Percentiles rank a stretch among this genome's conserved stretches.
phyloP scores from a whole-genome alignment of 2,113 vertebrate species.

The Ageneiosus marmoratus region DNA sequence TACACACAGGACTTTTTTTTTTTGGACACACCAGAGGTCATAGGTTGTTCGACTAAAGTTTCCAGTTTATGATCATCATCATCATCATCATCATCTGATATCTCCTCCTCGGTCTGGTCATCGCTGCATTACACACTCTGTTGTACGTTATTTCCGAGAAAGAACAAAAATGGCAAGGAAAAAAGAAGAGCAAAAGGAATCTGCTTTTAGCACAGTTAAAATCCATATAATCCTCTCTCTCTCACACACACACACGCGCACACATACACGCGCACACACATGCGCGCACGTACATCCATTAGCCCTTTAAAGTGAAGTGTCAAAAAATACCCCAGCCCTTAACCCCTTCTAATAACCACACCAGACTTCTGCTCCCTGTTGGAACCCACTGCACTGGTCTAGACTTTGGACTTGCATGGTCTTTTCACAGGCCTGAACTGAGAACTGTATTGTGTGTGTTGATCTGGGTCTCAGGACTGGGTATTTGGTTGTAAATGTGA shows the following conservation, averaged over 20 bases:
- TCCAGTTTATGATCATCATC: conserved; percentile 74
- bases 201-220: conserved; percentile 42
- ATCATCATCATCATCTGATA: neutral
- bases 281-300: conserved; percentile 58
- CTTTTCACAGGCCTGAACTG: conserved; percentile 85
- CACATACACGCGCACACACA: conserved; percentile 57
- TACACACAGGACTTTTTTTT: conserved; percentile 26
- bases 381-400: neutral
- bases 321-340: conserved; percentile 52
- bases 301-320: conserved; percentile 75
- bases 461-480: conserved; percentile 40
- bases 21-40: conserved; percentile 36
- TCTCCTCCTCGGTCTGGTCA: conserved; percentile 47
- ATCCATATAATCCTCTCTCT: conserved; percentile 67
- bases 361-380: neutral
- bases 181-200: neutral
- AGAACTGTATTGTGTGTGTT: conserved; percentile 62
- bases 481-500: conserved; percentile 64
- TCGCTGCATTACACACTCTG: conserved; percentile 59
- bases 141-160: conserved; percentile 66
- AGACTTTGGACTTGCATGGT: conserved; percentile 51
- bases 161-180: neutral
- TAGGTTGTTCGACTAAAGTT: conserved; percentile 77
- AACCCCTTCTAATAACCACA: conserved; percentile 27
- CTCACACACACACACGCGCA: conserved; percentile 58